Conservation (phyloP, 2,113 vertebrate genomes). For the Microcebus griseorufus region DNA sequence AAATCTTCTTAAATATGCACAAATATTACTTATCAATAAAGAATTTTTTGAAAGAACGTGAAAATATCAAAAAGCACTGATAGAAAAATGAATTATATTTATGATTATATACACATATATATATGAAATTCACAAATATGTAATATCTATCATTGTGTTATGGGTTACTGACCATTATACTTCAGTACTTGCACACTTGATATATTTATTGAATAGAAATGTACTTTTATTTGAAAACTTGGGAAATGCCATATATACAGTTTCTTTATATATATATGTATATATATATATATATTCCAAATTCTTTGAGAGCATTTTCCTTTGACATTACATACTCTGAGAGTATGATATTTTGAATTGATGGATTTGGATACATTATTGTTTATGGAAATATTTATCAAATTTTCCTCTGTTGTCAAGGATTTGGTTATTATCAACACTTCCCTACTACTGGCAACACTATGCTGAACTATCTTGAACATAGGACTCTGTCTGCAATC, state of each 20-base stretch:
- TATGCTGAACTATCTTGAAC: background rate
- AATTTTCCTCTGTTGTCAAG: background rate
- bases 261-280: constrained; percentile 10
- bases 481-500: background rate
- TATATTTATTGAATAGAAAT: background rate
- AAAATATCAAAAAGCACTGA: background rate
- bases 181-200: background rate
- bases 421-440: background rate
- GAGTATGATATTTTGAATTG: background rate
- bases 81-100: background rate
- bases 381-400: background rate
- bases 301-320: background rate
- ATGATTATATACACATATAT: background rate
- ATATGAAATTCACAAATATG: background rate
- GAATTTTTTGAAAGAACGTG: background rate
- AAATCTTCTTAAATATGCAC: background rate
- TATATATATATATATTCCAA: background rate
- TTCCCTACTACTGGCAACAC: background rate
- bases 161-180: background rate
- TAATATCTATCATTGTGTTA: background rate
- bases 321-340: background rate
- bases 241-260: background rate
- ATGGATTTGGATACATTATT: background rate
- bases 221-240: constrained; percentile 18
- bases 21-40: background rate